Evolutionary conservation across 1,140 invertebrate species (phyloP), one percentile per base, ranked within the genome.

Genomic region (Polypedilum pembai): DNA sequence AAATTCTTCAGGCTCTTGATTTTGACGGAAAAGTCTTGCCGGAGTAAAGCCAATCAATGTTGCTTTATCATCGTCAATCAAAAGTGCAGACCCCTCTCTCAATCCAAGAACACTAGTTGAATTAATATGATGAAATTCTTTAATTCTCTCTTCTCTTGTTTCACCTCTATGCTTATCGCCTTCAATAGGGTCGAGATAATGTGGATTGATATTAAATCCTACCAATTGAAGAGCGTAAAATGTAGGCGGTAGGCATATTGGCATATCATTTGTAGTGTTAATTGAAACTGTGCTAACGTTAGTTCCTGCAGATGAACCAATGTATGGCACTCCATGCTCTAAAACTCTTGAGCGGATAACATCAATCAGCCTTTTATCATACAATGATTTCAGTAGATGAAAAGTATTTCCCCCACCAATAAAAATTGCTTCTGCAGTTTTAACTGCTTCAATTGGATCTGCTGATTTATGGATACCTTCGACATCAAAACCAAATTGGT

Each of bases 121-220:
- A 76, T 86, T 83, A 41, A 88, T 85, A 76, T 87, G 83, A 76
- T 89, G 84, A 82, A 87, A 93, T 82, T 93, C 88, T 73, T 80
- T 76, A 65, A 92, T 88, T 77, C 91, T 84, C 78, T 90, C 84
- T 77, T 92, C 87, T 83, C 91, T 87, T 78, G 86, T 90, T 83
- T 92, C 91, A 40, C 91, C 91, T 83, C 89, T 91, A 80, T 93
- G 91, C 75, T 82, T 88, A 75, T 85, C 86, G 78, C 81, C 84
- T 15, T 83, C 78, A 77, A 88, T 83, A 63, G 86, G 79, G 74
- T 94, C 92, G 76, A 91, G 80, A 80, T 92, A 94, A 82, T 94
- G 92, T 41, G 92, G 91, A 82, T 94, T 94, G 65, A 94, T 93
- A 80, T 94, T 94, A 80, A 94, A 94, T 3, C 91, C 90, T 3